A percentile compares a stretch with the other conserved stretches of the same genome.
Evolutionary conservation across 2,113 vertebrate genomes (phyloP).

Genomic region (Etheostoma spectabile): DNA sequence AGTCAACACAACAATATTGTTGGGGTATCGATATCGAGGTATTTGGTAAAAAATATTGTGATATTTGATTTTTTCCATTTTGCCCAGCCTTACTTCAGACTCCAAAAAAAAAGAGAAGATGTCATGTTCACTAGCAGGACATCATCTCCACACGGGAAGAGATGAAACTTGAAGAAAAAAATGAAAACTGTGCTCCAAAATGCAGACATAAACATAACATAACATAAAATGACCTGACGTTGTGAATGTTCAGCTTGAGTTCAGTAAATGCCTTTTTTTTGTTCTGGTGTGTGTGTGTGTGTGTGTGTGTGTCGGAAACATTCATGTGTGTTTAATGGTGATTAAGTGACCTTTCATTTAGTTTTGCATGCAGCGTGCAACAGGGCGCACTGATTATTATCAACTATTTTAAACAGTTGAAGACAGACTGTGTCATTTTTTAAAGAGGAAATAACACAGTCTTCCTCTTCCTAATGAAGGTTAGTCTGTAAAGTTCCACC

Average conservation of each 20-base stretch:
- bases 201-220: too few relatives aligned
- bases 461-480: background rate
- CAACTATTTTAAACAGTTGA: background rate
- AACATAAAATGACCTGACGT: background rate
- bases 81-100: too few relatives aligned
- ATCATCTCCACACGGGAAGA: background rate
- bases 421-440: background rate
- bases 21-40: too few relatives aligned
- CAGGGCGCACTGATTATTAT: background rate
- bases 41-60: too few relatives aligned
- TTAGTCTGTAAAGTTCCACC: background rate
- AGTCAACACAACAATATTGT: too few relatives aligned
- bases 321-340: background rate
- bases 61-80: too few relatives aligned
- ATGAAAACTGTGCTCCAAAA: background rate
- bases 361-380: background rate
- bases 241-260: background rate
- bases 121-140: background rate
- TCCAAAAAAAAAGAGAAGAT: background rate
- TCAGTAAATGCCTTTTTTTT: background rate
- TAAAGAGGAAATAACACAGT: slow-evolving; percentile 1
- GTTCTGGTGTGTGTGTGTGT: too few relatives aligned
- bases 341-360: background rate
- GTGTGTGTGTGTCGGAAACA: too few relatives aligned
- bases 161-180: background rate